Evolutionary conservation across 1,140 invertebrate species (phyloP).

Genomic region (Piezodorus guildinii): DNA sequence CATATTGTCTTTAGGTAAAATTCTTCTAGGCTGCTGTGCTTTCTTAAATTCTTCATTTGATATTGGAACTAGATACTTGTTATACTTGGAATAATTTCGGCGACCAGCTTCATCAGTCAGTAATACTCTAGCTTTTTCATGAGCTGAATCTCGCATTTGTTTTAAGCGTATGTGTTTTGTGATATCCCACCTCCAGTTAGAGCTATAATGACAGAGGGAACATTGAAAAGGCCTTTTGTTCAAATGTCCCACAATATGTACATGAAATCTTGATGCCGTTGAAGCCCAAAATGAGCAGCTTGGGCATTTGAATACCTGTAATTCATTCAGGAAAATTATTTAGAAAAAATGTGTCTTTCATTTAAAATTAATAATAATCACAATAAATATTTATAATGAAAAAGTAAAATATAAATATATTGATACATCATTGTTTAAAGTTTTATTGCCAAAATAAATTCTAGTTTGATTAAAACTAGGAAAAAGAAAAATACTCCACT

Average conservation of each 20-base stretch:
- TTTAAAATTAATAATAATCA: too few species aligned
- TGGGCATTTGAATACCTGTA: slow-evolving; percentile 67
- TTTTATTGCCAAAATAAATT: too few species aligned
- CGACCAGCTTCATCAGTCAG: slow-evolving; percentile 85
- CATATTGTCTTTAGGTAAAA: slow-evolving; percentile 21
- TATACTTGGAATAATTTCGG: slow-evolving; percentile 84
- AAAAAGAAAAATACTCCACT: too few species aligned
- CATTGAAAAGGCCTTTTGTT: slow-evolving; percentile 92
- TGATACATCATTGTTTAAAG: too few species aligned
- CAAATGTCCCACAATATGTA: slow-evolving; percentile 82
- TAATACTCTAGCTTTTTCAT: slow-evolving; percentile 64
- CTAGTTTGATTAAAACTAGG: too few species aligned
- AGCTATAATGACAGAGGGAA: slow-evolving; percentile 82
- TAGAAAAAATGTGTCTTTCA: slow-evolving; percentile 18
- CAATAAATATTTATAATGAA: too few species aligned
- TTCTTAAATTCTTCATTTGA: slow-evolving; percentile 16
- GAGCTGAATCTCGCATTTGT: slow-evolving; percentile 64
- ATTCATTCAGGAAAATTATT: not conserved
- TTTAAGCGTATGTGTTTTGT: slow-evolving; percentile 89
- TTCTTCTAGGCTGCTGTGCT: slow-evolving; percentile 20
- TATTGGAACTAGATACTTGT: slow-evolving; percentile 60
- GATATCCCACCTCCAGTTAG: slow-evolving; percentile 92
- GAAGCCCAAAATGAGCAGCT: slow-evolving; percentile 83
- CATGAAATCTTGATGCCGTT: slow-evolving; percentile 63
- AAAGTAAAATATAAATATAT: too few species aligned